Percentiles rank a stretch among this genome's conserved stretches.
Evolutionary conservation across 2,113 vertebrate genomes (phyloP).

Genomic region (Platichthys stellatus): DNA sequence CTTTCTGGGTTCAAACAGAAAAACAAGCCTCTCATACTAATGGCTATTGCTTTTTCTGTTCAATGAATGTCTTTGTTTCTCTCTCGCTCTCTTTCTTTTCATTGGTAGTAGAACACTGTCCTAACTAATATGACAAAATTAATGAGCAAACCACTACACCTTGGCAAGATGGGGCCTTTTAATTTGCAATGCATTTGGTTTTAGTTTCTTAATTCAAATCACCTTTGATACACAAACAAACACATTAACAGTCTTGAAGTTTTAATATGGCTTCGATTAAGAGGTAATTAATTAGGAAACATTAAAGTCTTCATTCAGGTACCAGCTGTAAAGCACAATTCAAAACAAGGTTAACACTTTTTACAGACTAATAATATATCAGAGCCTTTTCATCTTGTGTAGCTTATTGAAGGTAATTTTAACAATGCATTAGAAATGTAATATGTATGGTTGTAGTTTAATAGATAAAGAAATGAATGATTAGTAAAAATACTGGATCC

Average conservation of each 20-base stretch:
- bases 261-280: too few species aligned
- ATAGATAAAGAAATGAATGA: not conserved
- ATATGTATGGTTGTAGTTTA: too few species aligned
- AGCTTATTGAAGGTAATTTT: too few species aligned
- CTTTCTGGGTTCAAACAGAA: not conserved
- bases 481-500: not conserved
- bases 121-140: not conserved
- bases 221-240: not conserved
- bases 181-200: not conserved
- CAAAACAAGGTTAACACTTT: too few species aligned
- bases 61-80: not conserved
- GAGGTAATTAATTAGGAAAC: not conserved
- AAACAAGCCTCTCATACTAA: not conserved
- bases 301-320: not conserved
- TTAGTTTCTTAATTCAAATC: not conserved
- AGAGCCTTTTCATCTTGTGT: too few species aligned
- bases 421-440: too few species aligned
- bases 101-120: not conserved
- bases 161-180: not conserved
- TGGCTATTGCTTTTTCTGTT: conserved; percentile 6
- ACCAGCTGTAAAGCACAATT: too few species aligned
- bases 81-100: too few species aligned
- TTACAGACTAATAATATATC: too few species aligned
- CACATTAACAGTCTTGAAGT: not conserved
- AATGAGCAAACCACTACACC: not conserved